Evolutionary conservation across 2,797 vertebrate genomes (phyloP).

Genomic region (Sparus aurata): DNA sequence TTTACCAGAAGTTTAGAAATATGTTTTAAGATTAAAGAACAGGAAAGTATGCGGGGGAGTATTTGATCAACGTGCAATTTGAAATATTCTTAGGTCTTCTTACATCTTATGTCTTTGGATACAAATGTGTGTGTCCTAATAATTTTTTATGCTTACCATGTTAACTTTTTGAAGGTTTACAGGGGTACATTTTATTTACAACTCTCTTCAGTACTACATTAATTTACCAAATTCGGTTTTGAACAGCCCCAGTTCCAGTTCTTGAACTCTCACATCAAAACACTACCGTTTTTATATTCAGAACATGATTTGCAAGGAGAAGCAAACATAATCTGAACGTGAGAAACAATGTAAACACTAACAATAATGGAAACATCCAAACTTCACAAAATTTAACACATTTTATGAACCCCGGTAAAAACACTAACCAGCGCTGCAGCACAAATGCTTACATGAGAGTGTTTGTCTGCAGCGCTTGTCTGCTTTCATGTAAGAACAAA

Average conservation of each 20-base stretch:
- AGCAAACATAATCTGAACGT: constrained; percentile 3
- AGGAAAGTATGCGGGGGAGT: not conserved
- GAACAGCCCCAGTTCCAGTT: constrained; percentile 30
- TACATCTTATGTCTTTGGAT: not conserved
- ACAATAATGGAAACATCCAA: constrained; percentile 40
- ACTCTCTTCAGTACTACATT: constrained; percentile 11
- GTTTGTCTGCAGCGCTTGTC: constrained; percentile 37
- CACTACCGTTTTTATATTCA: constrained; percentile 20
- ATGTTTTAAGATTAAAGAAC: not conserved
- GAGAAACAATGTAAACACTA: constrained; percentile 62
- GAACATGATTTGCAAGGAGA: constrained; percentile 28
- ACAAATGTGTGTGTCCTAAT: not conserved
- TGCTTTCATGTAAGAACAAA: constrained; percentile 19
- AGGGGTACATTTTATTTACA: constrained; percentile 1
- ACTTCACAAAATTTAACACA: constrained; percentile 43
- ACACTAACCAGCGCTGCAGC: constrained; percentile 20
- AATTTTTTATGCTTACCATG: not conserved
- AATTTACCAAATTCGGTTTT: constrained; percentile 1
- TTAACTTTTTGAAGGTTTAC: not conserved
- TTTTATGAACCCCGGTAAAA: constrained; percentile 28
- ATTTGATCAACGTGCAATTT: constrained; percentile 16
- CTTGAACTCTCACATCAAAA: constrained; percentile 50
- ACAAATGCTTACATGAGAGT: constrained; percentile 18
- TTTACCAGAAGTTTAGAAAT: not conserved
- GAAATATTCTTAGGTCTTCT: too few relatives aligned